A percentile compares a stretch with the other conserved stretches of the same genome.
Evolutionary conservation across 2,113 vertebrate genomes (phyloP).

Genomic region (Isichthys henryi): DNA sequence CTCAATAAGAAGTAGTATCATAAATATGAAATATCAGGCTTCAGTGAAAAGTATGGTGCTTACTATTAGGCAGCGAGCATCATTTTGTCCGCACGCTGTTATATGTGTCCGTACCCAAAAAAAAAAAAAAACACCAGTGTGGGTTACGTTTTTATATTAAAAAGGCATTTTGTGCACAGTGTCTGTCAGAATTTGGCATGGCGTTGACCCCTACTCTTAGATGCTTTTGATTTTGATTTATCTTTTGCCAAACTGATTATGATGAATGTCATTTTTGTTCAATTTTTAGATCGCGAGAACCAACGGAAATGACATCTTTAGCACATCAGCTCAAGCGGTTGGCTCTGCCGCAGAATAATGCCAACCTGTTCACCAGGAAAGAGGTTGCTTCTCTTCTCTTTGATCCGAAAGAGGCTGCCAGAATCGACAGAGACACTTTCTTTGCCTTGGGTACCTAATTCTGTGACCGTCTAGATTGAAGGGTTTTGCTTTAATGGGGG

Average conservation of each 20-base stretch:
- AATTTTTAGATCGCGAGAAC: not conserved
- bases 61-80: not conserved
- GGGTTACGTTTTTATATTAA: not conserved
- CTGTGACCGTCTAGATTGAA: not conserved
- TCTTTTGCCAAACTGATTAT: not conserved
- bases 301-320: conserved; percentile 78
- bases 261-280: not conserved
- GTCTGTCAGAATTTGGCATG: not conserved
- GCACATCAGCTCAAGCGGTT: conserved; percentile 85
- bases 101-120: not conserved
- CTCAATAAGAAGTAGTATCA: not conserved
- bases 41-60: not conserved
- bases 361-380: conserved; percentile 62
- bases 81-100: not conserved
- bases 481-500: not conserved
- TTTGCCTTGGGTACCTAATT: conserved; percentile 77
- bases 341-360: conserved; percentile 78
- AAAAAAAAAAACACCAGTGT: not conserved
- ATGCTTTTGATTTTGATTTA: not conserved
- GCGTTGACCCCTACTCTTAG: not conserved
- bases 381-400: conserved; percentile 80
- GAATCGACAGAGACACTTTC: conserved; percentile 78
- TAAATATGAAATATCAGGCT: not conserved
- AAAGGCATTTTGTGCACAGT: not conserved
- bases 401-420: conserved; percentile 75